These are phyloP conservation scores for Synanthedon tipuliformis DNA, from an alignment of 2,888 invertebrate species.

Conservation along the genomic window DNA sequence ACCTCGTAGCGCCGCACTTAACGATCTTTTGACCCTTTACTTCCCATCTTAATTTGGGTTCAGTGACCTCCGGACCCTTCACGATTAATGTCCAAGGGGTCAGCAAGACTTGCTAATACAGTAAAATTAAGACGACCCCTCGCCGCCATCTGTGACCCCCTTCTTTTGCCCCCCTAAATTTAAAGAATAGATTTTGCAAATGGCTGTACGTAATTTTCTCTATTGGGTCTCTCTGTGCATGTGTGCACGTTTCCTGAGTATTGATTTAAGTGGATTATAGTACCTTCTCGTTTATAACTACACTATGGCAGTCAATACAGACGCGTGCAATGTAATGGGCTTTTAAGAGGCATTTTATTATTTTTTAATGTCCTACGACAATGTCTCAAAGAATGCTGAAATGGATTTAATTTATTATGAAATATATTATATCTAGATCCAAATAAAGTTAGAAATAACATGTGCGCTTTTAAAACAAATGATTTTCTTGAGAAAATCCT, in stretches of 20 bases:
- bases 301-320: too few relatives aligned
- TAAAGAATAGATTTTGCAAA: conserved; percentile 16
- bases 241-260: not conserved
- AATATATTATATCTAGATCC: too few relatives aligned
- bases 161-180: conserved; percentile 7
- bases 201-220: conserved; percentile 23
- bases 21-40: conserved; percentile 36
- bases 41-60: conserved; percentile 59
- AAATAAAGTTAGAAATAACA: too few relatives aligned
- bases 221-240: conserved; percentile 19
- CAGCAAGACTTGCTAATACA: conserved; percentile 58
- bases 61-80: conserved; percentile 55
- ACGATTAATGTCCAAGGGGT: conserved; percentile 63
- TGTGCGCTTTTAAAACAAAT: too few relatives aligned
- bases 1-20: conserved; percentile 2
- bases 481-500: too few relatives aligned
- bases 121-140: conserved; percentile 65
- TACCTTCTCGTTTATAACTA: not conserved
- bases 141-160: conserved; percentile 44
- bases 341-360: too few relatives aligned
- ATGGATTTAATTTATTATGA: too few relatives aligned
- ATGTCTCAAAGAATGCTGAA: too few relatives aligned
- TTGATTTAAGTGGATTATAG: not conserved
- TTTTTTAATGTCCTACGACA: too few relatives aligned
- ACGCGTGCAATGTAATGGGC: too few relatives aligned